These are phyloP conservation scores for Sphaerophoria rueppellii DNA, from an alignment of 2,888 invertebrate genomes.

Conservation along the genomic window DNA sequence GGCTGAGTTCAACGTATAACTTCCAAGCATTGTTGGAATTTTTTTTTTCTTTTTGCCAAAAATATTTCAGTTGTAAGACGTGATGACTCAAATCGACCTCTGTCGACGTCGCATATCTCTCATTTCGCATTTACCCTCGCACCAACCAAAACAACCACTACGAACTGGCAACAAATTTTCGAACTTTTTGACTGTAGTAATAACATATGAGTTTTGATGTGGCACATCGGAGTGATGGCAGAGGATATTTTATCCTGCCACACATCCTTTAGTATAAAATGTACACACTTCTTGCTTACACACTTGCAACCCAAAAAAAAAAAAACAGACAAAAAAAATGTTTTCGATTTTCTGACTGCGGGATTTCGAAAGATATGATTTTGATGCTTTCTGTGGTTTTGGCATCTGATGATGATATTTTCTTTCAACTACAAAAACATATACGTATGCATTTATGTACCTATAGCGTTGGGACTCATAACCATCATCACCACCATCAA, in stretches of 20 bases:
- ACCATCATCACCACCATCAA: not conserved
- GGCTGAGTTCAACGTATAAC: conserved; percentile 48
- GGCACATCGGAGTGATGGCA: not conserved
- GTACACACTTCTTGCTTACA: conserved; percentile 11
- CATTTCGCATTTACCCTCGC: conserved; percentile 51
- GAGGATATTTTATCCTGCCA: conserved; percentile 28
- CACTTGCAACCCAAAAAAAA: not conserved
- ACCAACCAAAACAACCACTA: too few relatives aligned
- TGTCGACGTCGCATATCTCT: conserved; percentile 8
- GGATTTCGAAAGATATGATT: conserved; percentile 7
- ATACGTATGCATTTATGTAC: not conserved
- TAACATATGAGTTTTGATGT: conserved; percentile 36
- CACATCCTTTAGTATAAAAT: conserved; percentile 9
- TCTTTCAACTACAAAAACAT: not conserved
- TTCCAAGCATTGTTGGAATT: not conserved
- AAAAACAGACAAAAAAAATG: not conserved
- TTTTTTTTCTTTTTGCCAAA: conserved; percentile 5
- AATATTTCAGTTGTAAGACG: conserved; percentile 61
- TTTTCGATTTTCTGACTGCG: conserved; percentile 32
- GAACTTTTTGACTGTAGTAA: conserved; percentile 62
- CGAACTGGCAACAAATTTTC: conserved; percentile 11
- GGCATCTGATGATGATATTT: conserved; percentile 18
- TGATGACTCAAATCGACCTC: conserved; percentile 62
- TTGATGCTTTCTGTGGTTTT: conserved; percentile 22
- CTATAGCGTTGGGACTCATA: not conserved